Conservation (phyloP, 2,113 vertebrate species). For the Pontoporia blainvillei region DNA sequence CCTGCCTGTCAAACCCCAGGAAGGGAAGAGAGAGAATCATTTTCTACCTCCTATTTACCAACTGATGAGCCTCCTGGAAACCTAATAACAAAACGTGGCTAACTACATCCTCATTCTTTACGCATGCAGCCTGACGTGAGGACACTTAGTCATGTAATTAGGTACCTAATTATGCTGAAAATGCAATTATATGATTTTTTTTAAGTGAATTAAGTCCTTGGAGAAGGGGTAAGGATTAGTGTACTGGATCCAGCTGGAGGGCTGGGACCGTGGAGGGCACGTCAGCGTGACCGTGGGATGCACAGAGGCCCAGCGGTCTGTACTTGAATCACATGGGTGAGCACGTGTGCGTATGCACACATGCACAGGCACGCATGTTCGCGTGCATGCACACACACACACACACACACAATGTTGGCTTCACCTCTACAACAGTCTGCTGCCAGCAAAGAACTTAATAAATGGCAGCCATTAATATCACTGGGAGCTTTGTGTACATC, state of each 20-base stretch:
- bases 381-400: rapidly evolving
- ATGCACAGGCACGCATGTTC: no score
- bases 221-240: conserved; percentile 15
- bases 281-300: not conserved
- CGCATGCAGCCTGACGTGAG: conserved; percentile 17
- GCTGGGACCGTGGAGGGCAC: not conserved
- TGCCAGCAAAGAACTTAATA: not conserved
- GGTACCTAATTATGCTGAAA: conserved; percentile 68
- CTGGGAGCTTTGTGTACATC: not conserved
- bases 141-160: conserved; percentile 58
- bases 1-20: not conserved
- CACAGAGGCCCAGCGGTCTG: no score
- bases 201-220: conserved; percentile 55
- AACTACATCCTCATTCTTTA: conserved; percentile 59
- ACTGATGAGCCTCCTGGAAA: conserved; percentile 1
- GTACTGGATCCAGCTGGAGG: not conserved
- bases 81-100: not conserved
- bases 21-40: not conserved
- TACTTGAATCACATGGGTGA: not conserved
- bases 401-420: not conserved
- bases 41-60: not conserved
- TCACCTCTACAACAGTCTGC: not conserved
- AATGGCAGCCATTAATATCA: not conserved
- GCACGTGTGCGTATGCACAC: not conserved
- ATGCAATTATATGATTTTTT: conserved; percentile 63